A percentile compares a stretch with the other conserved stretches of the same genome.
Conservation (phyloP, 2,888 invertebrate species). For the Prosopocoilus inquinatus region DNA sequence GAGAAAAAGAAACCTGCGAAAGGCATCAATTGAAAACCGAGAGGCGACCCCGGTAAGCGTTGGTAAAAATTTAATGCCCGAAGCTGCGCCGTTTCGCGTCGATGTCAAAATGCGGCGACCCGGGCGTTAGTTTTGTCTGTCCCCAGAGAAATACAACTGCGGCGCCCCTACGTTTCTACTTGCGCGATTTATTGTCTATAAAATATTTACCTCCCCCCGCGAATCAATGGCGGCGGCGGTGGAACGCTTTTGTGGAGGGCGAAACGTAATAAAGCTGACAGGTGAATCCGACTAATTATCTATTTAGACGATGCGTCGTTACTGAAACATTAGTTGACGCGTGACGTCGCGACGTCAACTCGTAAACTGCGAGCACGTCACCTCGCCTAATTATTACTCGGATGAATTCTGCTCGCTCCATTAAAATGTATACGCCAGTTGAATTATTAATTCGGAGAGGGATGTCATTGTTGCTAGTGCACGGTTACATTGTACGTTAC, state of each 20-base stretch:
- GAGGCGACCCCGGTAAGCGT: neutral
- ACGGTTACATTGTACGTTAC: no score
- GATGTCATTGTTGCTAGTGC: no score
- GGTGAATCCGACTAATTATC: constrained; percentile 18
- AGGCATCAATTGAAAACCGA: constrained; percentile 6
- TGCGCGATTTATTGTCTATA: constrained; percentile 32
- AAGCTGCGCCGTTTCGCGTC: constrained; percentile 14
- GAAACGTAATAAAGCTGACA: constrained; percentile 16
- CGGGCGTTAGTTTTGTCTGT: constrained; percentile 29
- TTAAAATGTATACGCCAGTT: no score
- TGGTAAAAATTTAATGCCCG: constrained; percentile 7
- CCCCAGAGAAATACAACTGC: constrained; percentile 29
- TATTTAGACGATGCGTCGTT: constrained; percentile 10
- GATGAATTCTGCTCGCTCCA: no score
- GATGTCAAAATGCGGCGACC: constrained; percentile 29
- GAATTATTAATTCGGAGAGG: no score
- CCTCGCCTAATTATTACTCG: no score
- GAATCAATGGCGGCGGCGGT: constrained; percentile 20
- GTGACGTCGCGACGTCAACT: neutral
- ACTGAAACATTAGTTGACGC: constrained; percentile 4
- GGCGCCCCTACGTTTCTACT: constrained; percentile 24
- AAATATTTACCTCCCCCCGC: constrained; percentile 29
- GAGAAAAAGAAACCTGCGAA: neutral
- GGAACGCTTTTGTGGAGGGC: neutral
- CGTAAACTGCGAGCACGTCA: no score